Percentiles rank a stretch among this genome's conserved stretches.
These are phyloP conservation scores for Octopus bimaculoides DNA, from an alignment of 1,140 invertebrate genomes.

Conservation along the genomic window DNA sequence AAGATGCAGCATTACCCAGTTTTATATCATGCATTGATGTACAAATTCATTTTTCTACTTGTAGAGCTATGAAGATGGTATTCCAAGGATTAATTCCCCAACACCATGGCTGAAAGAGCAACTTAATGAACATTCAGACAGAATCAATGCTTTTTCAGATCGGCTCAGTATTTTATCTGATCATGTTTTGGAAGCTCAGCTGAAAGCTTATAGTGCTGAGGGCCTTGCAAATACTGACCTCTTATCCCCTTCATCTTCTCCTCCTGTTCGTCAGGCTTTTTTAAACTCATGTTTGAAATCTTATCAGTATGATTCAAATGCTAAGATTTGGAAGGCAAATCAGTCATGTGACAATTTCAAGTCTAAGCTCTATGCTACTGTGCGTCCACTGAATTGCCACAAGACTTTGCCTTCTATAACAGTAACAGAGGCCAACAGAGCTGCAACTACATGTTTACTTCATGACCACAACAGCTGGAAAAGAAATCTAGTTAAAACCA, in stretches of 20 bases:
- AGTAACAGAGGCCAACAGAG: neutral
- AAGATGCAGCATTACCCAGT: too few species aligned
- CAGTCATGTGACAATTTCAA: neutral
- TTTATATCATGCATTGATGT: too few species aligned
- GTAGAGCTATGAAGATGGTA: conserved; percentile 40
- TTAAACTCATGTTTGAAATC: too few species aligned
- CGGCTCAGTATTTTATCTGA: conserved; percentile 15
- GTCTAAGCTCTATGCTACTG: neutral
- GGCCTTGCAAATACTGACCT: neutral
- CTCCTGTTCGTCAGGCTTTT: too few species aligned
- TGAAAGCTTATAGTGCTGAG: neutral
- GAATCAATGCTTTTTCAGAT: conserved; percentile 8
- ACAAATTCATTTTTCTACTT: conserved; percentile 15
- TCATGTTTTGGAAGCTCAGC: conserved; percentile 13
- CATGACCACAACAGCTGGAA: conserved; percentile 1
- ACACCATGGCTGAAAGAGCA: conserved; percentile 46
- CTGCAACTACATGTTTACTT: neutral
- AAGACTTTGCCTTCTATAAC: conserved; percentile 8
- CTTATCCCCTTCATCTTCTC: too few species aligned
- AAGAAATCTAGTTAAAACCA: neutral
- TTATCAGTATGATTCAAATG: too few species aligned
- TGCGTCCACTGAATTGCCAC: neutral
- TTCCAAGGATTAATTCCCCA: conserved; percentile 45
- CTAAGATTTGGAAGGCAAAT: too few species aligned
- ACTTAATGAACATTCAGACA: conserved; percentile 19